Evolutionary conservation across 2,888 invertebrate species (phyloP), one percentile per base, ranked within the genome.

Genomic region (Perdita meconis): DNA sequence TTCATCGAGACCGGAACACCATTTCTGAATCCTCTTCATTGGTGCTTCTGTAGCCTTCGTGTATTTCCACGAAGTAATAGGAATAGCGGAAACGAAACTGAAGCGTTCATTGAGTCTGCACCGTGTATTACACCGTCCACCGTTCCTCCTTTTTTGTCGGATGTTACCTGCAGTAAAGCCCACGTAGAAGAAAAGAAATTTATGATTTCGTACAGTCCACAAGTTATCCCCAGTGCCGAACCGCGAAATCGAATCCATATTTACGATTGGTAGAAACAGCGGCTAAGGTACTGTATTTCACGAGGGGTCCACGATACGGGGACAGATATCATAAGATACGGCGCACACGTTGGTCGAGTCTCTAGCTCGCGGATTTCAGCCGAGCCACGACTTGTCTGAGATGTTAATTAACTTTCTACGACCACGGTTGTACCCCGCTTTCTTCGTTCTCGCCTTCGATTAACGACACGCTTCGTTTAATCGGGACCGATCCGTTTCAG

Each of bases 331-430:
- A 51, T 61, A 65, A 81, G 78, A 78, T 82, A 82, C 30, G 74
- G 57, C 36, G 56, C 38, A 36, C 30, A 30, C 66, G 64, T 26
- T 65, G 56, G 51, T n/a, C 56, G 47, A 53, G 69, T 34, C 55
- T 64, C 67, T 67, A 47, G 67, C 64, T 69, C 50, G 69, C 66
- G 69, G 65, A 64, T 63, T 83, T 60, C 59, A 51, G 44, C 44
- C 19, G 42, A 30, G 50, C 42, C 77, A 63, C 79, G 75, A 79
- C 72, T 79, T 75, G 81, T 83, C 78, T 60, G 73, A 68, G 84
- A 87, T 86, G 88, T 85, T 88, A 88, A 88, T 88, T 85, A 87
- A 83, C 84, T 86, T 83, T 76, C 81, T 78, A 71, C 53, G 56
- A 47, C 42, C 38, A 42, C 42, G 34, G 56, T 38, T 38, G 26